Base-by-base conservation (phyloP, 2,797 vertebrate species). In the Cynodonichthys magdalenae region DNA sequence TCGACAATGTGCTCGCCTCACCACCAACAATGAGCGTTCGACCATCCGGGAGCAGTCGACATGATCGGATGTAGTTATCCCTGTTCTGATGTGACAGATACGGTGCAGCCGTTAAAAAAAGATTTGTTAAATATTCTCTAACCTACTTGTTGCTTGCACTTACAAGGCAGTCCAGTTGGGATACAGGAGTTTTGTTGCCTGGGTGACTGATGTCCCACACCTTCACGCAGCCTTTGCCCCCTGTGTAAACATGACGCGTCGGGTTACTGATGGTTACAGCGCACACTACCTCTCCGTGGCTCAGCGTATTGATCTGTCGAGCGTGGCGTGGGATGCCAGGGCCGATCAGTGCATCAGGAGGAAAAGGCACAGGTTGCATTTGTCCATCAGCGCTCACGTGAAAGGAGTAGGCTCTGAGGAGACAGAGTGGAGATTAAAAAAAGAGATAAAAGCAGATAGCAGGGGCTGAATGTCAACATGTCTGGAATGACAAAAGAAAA, bases 151-250 rank as follows among this genome's bases (percentile, higher is more conserved):
- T 20, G 46, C 19, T 20, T 48, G 46, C 10, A 20, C 94, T 95
- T 83, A 98, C 97, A 90, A 98, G 90, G 85, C 97, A 98, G 88
- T 98, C 97, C 66, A 98, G 93, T 89, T 98, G 97, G 20, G 97
- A 98, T 46, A 98, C 95, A 27, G 97, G 96, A 68, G 95, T 98
- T 93, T 98, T 98, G 93, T 95, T 96, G 81, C 96, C 97, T 0
- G 96, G 96, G 86, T 98, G 96, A 91, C 97, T 97, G 92, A 98
- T 97, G 87, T 98, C 97, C 97, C 97, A 98, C 89, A 98, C 96
- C 90, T 98, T 98, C 66, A 98, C 97, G 0, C 97, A 98, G 53
- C 97, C 97, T 81, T 98, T 98, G 77, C 96, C 96, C 0, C 97
- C 97, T 0, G 97, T 98, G 91, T 98, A 98, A 83, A 98, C 96